Conservation (phyloP, 1,140 invertebrate genomes). For the Eriosoma lanigerum region DNA sequence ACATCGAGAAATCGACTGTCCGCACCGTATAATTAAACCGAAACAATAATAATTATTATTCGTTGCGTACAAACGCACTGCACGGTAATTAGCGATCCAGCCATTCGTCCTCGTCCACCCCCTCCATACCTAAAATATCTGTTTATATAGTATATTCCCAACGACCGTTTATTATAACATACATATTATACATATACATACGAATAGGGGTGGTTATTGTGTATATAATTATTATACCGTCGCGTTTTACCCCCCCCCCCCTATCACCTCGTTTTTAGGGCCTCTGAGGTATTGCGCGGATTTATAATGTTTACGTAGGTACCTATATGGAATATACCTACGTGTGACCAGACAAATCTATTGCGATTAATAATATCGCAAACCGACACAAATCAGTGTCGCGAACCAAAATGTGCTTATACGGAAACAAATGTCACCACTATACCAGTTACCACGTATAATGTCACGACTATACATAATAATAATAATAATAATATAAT, state of each 20-base stretch:
- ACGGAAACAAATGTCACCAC: neutral
- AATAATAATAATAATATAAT: too few relatives aligned
- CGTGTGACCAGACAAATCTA: slow-evolving; percentile 25
- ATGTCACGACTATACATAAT: too few relatives aligned
- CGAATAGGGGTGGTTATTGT: neutral
- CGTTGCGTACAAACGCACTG: neutral
- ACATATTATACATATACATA: too few relatives aligned
- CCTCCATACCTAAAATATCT: neutral
- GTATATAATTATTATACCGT: neutral
- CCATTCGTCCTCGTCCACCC: neutral
- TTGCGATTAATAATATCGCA: slow-evolving; percentile 26
- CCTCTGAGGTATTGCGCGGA: slow-evolving; percentile 27
- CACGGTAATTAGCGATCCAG: neutral
- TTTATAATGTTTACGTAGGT: neutral
- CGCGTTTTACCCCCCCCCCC: neutral
- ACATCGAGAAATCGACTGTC: slow-evolving; percentile 33
- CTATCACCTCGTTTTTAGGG: neutral
- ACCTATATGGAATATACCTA: neutral
- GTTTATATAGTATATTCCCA: too few relatives aligned
- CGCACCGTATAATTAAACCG: slow-evolving; percentile 33
- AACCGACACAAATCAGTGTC: slow-evolving; percentile 1
- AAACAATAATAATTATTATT: slow-evolving; percentile 27
- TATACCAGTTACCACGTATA: neutral
- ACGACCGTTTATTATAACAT: too few relatives aligned
- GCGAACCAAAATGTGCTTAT: neutral